Base-by-base conservation (phyloP, 1,140 invertebrate genomes). In the Neoseiulus cucumeris region DNA sequence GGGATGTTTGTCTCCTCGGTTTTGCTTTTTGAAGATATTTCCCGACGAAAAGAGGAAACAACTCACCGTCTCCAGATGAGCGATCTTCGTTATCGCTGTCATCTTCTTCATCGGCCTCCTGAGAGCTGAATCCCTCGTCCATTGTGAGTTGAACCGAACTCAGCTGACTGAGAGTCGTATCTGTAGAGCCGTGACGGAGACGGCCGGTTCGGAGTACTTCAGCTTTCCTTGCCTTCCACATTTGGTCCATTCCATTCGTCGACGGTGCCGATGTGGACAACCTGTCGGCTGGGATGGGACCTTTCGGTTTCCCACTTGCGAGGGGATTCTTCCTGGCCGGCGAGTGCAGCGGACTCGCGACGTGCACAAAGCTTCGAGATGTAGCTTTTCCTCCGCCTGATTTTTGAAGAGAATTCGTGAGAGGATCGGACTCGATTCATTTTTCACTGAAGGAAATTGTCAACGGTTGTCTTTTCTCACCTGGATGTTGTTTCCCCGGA, bases 71-170 rank as follows among this genome's bases (percentile, higher is more conserved):
- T 12, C 59, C 64, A n/a, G 65, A 29, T 29, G 72, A 72, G 44
- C 70, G 68, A 65, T 84, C 82, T 74, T 91, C 87, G 73, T 88
- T 86, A 76, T 89, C 87, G 78, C 87, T 83, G 69, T 88, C 87
- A 72, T 87, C 89, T 41, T 71, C 68, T 30, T 71, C 68, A 41
- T 73, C 72, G 65, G 88, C 86, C 72, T 85, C 83, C 68, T 84
- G 81, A 51, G 83, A 84, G 70, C 87, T 86, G 73, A 83, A 80
- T n/a, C 79, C 79, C 77, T 91, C 87, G 76, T 89, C 85, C 51
- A 59, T 59, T 1, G 51, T 59, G 22, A 59, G 51, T 59, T 59
- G 51, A 25, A 59, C 51, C 14, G 51, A 59, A 25, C 51, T 59
- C 22, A 59, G 9, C 22, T 59, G 51, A 17, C 25, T 29, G 22